Evolutionary conservation across 2,888 invertebrate genomes (phyloP), one percentile per base, ranked within the genome.

Genomic region (Anticlea derivata): DNA sequence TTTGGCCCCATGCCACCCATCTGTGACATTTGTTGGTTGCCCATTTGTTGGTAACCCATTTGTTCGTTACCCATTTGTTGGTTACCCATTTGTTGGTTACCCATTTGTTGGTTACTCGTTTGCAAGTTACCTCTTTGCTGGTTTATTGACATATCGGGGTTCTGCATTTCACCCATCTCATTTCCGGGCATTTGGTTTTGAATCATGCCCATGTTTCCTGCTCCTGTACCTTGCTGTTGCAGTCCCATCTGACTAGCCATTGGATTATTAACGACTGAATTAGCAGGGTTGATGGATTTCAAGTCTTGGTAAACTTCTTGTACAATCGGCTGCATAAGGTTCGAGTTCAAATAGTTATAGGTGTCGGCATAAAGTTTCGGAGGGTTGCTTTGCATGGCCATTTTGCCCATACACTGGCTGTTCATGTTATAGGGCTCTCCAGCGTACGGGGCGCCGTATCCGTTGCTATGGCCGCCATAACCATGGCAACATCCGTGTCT

Each of bases 281-380:
- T 90, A 11, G 58, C 68, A 8, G 86, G 79, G 24, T 73, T 75
- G 7, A 90, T 76, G 1, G 72, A 68, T 59, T 76, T 85, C 10
- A 90, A 70, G 51, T 90, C 89, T 1, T 84, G 58, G 51, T 87
- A 86, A 1, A 89, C 88, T 69, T 90, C 90, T 49, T 83, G 69
- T 2, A 89, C 70, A 1, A 78, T 71, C 0, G 90, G 90, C 52
- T 86, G 82, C 84, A 90, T 83, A 7, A 88, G 63, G 52, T 86
- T 87, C 50, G 73, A 59, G 45, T 76, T 86, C 24, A 89, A 67
- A 60, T 86, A 88, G 27, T 61, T 77, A 51, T 85, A 87, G 0
- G 89, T 87, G 20, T 89, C 86, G 26, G 78, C 65, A 41, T 82
- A 88, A 1, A 86, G 68, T 56, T 83, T 80, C 0, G 77, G 66